A percentile compares a stretch with the other conserved stretches of the same genome.
Evolutionary conservation across 2,888 invertebrate genomes (phyloP).

Genomic region (Pyralis farinalis): DNA sequence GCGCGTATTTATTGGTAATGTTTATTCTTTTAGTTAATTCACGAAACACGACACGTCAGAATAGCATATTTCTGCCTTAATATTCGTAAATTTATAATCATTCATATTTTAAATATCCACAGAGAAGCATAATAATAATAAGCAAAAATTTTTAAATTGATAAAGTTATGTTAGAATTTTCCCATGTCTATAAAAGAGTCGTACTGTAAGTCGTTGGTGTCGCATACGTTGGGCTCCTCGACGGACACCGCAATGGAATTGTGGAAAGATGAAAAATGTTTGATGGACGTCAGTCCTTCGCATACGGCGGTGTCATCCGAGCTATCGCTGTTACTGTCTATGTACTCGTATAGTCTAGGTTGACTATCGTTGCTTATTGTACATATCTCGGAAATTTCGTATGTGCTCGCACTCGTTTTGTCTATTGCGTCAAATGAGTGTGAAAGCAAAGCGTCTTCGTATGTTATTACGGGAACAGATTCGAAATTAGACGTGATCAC

Average conservation of each 20-base stretch:
- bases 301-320: constrained; percentile 64
- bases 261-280: constrained; percentile 25
- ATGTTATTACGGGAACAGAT: constrained; percentile 36
- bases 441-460: constrained; percentile 66
- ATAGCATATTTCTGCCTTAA: too few species aligned
- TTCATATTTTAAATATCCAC: constrained; percentile 39
- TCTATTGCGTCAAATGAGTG: constrained; percentile 57
- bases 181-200: constrained; percentile 79
- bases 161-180: constrained; percentile 54
- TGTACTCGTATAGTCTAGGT: constrained; percentile 51
- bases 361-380: constrained; percentile 20
- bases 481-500: constrained; percentile 59
- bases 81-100: constrained; percentile 27
- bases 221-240: constrained; percentile 50
- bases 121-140: constrained; percentile 45
- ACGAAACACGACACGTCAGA: too few species aligned
- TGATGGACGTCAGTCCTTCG: constrained; percentile 33
- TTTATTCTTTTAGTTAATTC: too few species aligned
- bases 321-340: constrained; percentile 61
- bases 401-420: constrained; percentile 31
- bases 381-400: constrained; percentile 30
- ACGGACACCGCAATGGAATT: constrained; percentile 26
- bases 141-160: constrained; percentile 29
- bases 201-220: constrained; percentile 68
- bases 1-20: too few species aligned